Percentiles rank a stretch among this genome's conserved stretches.
Conservation (phyloP, 2,113 vertebrate species). For the Cebidichthys violaceus region DNA sequence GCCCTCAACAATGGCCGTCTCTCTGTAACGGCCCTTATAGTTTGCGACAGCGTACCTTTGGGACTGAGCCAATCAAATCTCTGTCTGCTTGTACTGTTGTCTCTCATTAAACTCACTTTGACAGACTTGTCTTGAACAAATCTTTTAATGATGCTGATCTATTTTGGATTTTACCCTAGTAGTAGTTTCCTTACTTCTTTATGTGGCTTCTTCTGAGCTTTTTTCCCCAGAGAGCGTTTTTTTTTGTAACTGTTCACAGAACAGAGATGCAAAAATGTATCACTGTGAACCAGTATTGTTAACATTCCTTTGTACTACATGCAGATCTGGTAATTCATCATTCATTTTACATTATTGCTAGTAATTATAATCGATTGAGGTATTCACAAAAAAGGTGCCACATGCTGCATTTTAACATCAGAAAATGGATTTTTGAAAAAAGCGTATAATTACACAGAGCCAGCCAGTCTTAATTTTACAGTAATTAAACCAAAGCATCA, state of each 20-base stretch:
- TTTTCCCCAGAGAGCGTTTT: not conserved
- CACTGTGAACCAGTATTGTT: not conserved
- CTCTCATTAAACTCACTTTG: constrained; percentile 34
- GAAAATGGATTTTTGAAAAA: not conserved
- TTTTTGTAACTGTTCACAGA: not conserved
- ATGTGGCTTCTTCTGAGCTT: not conserved
- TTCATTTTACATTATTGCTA: not conserved
- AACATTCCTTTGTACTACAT: too few relatives aligned
- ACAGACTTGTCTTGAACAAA: not conserved
- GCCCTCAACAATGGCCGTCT: constrained; percentile 5
- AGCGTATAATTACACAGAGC: not conserved
- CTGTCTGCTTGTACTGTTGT: not conserved
- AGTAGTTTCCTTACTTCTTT: not conserved
- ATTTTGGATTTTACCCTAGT: not conserved
- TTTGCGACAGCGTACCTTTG: not conserved
- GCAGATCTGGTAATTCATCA: not conserved
- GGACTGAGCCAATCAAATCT: not conserved
- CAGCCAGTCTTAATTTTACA: not conserved
- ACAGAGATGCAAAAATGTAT: not conserved
- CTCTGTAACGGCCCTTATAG: not conserved
- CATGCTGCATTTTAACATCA: not conserved
- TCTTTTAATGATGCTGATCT: not conserved
- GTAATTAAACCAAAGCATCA: not conserved
- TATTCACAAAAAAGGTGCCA: not conserved
- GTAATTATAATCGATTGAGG: not conserved